These are phyloP conservation scores for silkworm (Bombyx mori) DNA, from an alignment of 1,140 invertebrate genomes.

Conservation along the genomic window DNA sequence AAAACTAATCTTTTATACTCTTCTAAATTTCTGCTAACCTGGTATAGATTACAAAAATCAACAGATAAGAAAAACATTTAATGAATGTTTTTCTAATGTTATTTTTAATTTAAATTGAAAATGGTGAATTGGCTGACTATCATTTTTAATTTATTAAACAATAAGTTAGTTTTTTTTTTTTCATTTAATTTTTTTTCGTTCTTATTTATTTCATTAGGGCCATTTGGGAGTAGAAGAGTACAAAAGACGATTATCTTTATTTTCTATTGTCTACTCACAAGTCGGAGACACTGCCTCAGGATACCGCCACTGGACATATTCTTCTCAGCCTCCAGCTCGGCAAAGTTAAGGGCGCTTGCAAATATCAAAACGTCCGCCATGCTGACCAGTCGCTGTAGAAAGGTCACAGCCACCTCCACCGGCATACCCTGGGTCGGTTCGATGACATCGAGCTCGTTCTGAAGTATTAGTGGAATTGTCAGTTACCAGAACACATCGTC, in stretches of 20 bases:
- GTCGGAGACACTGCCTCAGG: constrained; percentile 93
- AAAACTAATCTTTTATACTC: no score
- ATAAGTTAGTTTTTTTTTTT: no score
- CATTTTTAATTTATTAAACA: no score
- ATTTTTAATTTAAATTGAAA: no score
- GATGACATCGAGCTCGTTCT: constrained; percentile 98
- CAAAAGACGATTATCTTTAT: not conserved
- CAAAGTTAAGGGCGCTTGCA: constrained; percentile 96
- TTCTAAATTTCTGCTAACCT: no score
- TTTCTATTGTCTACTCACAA: constrained; percentile 74
- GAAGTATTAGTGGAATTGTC: constrained; percentile 9
- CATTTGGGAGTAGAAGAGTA: constrained; percentile 5
- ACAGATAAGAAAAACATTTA: no score
- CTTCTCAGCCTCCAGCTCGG: constrained; percentile 98
- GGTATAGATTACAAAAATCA: no score
- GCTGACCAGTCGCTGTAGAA: constrained; percentile 96
- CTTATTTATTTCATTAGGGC: no score
- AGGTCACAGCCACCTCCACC: constrained; percentile 96
- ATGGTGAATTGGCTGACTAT: no score
- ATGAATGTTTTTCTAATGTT: no score
- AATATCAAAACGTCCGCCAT: constrained; percentile 99
- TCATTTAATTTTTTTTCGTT: no score
- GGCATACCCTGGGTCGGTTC: constrained; percentile 99
- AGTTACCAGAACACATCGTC: no score
- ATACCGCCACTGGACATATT: constrained; percentile 99